phyloP scores from a whole-genome alignment of 2,888 invertebrate species.

The Hetaerina titia region DNA sequence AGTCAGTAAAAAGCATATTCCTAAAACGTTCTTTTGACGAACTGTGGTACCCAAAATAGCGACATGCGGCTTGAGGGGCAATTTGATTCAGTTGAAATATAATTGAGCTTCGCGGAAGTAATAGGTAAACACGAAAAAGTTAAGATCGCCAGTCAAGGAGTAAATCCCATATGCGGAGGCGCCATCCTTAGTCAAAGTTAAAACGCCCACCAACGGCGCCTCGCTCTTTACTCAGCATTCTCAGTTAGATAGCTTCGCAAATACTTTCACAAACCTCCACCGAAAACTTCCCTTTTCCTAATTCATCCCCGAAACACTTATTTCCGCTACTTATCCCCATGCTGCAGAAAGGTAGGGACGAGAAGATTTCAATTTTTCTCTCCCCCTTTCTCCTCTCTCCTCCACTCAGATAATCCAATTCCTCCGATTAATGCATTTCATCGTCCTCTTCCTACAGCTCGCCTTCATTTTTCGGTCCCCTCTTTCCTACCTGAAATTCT shows the following conservation, averaged over 20 bases:
- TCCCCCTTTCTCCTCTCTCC: not conserved
- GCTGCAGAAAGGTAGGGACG: not conserved
- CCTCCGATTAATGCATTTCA: not conserved
- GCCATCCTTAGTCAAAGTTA: not conserved
- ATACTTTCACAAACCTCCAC: not conserved
- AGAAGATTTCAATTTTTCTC: not conserved
- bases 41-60: not conserved
- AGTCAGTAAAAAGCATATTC: too few species aligned
- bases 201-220: not conserved
- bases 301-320: slow-evolving; percentile 18
- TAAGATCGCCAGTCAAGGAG: not conserved
- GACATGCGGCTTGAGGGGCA: not conserved
- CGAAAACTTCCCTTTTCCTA: not conserved
- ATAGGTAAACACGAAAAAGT: not conserved
- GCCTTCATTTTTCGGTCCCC: too few species aligned
- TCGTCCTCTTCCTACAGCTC: too few species aligned
- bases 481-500: too few species aligned
- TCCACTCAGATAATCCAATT: not conserved
- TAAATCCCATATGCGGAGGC: not conserved
- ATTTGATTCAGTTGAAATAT: not conserved
- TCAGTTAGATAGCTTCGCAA: not conserved
- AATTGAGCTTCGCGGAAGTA: not conserved
- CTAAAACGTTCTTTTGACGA: too few species aligned
- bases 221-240: not conserved
- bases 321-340: not conserved